Conservation (phyloP, 1,140 invertebrate genomes). For the Drosophila persimilis region DNA sequence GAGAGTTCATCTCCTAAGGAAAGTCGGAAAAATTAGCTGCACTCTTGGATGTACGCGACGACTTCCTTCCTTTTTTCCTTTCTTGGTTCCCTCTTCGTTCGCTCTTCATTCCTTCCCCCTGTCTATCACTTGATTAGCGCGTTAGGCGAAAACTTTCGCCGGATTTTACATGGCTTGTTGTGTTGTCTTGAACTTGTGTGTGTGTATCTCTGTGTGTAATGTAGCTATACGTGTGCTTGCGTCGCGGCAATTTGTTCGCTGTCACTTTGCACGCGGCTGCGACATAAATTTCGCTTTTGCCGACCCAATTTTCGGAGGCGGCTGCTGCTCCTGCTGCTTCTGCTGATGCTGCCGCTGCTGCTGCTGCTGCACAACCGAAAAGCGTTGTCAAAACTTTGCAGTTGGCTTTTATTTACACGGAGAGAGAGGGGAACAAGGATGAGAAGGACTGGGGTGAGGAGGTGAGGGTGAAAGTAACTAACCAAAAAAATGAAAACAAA, state of each 20-base stretch:
- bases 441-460: not conserved
- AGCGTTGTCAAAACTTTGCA: slow-evolving; percentile 79
- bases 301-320: slow-evolving; percentile 68
- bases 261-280: slow-evolving; percentile 79
- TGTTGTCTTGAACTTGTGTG: slow-evolving; percentile 15
- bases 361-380: slow-evolving; percentile 53
- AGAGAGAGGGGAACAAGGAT: slow-evolving; percentile 10
- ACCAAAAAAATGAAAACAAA: slow-evolving; percentile 74
- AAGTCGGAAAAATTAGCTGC: slow-evolving; percentile 43
- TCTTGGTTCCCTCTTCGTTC: not conserved
- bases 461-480: slow-evolving; percentile 58
- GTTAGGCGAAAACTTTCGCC: slow-evolving; percentile 30
- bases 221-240: slow-evolving; percentile 22
- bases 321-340: slow-evolving; percentile 31
- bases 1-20: slow-evolving; percentile 11
- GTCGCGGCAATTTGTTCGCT: slow-evolving; percentile 78
- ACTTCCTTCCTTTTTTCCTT: slow-evolving; percentile 1
- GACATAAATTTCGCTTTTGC: slow-evolving; percentile 79
- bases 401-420: slow-evolving; percentile 78
- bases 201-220: not conserved
- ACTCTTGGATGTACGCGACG: slow-evolving; percentile 2
- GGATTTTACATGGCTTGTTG: slow-evolving; percentile 53
- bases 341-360: slow-evolving; percentile 5
- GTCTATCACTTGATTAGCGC: slow-evolving; percentile 54
- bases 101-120: not conserved